These are phyloP conservation scores for Cyanocitta stelleri DNA, from an alignment of 2,113 vertebrate species.

Conservation along the genomic window DNA sequence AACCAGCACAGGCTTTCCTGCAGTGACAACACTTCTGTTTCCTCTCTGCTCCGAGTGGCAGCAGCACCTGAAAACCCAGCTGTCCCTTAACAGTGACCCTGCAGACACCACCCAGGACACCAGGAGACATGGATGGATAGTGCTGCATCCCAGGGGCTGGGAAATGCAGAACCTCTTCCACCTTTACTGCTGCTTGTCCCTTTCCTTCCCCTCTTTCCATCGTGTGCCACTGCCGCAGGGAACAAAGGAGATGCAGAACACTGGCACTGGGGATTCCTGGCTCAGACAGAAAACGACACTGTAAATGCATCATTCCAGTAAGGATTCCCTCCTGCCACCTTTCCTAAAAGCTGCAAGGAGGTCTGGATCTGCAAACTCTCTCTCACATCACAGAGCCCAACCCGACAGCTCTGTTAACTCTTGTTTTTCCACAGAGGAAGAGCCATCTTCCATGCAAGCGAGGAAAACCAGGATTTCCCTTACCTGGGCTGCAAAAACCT, in stretches of 20 bases:
- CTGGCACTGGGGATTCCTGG: background rate
- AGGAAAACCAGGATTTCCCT: background rate
- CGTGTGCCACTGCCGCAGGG: background rate
- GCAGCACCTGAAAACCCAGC: background rate
- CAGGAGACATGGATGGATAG: rapidly evolving
- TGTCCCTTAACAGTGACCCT: background rate
- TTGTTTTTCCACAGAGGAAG: background rate
- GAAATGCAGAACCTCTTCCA: background rate
- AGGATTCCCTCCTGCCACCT: background rate
- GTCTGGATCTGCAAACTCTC: background rate
- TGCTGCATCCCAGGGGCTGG: background rate
- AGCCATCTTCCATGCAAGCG: background rate
- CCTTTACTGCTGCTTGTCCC: background rate
- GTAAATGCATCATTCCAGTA: background rate
- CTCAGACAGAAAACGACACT: background rate
- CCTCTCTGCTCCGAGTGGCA: background rate
- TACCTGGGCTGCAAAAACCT: background rate
- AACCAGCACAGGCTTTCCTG: background rate
- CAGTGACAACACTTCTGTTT: background rate
- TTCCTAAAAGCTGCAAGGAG: background rate
- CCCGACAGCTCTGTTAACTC: background rate
- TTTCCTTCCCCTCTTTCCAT: background rate
- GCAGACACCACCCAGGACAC: background rate
- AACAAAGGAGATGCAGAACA: background rate
- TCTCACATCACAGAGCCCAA: background rate